Base-by-base conservation (phyloP, 2,888 invertebrate genomes). In the Celastrina argiolus region DNA sequence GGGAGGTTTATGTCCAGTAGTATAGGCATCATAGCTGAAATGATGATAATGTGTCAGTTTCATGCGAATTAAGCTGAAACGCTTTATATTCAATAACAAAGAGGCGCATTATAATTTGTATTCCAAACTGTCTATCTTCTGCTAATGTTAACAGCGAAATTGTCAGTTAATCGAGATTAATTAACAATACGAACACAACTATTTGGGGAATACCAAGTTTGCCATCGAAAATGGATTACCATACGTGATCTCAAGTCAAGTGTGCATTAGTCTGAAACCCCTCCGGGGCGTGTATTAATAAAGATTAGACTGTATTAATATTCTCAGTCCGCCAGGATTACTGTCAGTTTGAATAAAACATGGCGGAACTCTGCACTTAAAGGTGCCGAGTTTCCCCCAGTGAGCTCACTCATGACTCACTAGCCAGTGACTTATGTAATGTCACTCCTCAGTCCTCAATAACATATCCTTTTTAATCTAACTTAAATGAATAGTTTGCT, bases 341-440 rank as follows among this genome's bases (percentile, higher is more conserved):
- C 68, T 67, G 70, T 66, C 67, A 56, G 41, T 63, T 56, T 65
- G 71, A 70, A 71, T 71, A 71, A 71, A 71, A 70, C 69, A 70
- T 71, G 69, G 68, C 67, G 58, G 67, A 68, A 68, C 58, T 66
- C 66, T 58, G 45, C 59, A 69, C 68, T 67, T 65, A 69, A 66
- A 68, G 66, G 68, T 68, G 65, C 51, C 67, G 69, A 68, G 67
- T 68, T 51, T 51, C 22, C 51, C 51, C 22, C 36, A 51, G 51
- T 5, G 51, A 51, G 22, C 22, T 36, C 51, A 51, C 22, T 5
- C 22, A 14, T 42, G 42, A 42, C 45, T 12, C 12, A 36, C 36
- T 36, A 8, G 1, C 36, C 36, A 12, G 5, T 51, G 51, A 51
- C 12, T 51, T 51, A 51, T 51, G 51, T 26, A 22, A 51, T 22